Evolutionary conservation across 2,797 vertebrate species (phyloP), one percentile per base, ranked within the genome.

Genomic region (Crotalus adamanteus): DNA sequence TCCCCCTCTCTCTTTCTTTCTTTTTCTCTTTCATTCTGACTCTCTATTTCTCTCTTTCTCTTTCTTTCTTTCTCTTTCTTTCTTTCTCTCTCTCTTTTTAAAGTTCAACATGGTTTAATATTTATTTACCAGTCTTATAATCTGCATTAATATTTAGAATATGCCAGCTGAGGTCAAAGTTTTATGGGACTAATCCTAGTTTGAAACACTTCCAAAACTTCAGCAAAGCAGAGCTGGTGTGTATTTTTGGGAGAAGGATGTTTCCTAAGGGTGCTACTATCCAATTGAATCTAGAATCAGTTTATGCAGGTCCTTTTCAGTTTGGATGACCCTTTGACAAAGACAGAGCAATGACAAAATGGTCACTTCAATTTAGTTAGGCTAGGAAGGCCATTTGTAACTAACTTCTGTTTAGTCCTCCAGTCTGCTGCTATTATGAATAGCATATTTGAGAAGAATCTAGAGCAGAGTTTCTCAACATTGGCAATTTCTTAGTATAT

Each of bases 21-120:
- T 59, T 4, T 57, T 2, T 18, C 4, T 59, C 14, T 59, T 6
- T 16, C 57, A 13, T 31, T 57, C 6, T 57, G 25, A 86, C 2
- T 69, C 28, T 31, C 0, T 69, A 1, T 69, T 0, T 16, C 6
- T 69, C 13, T n/a, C 3, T 1, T 2, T 42, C 3, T 59, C 8
- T 60, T 2, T 60, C 59, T 8, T 3, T 61, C 9, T 11, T 12
- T 11, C 53, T 61, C 3, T 57, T 6, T 57, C 14, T 65, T 6
- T 65, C 37, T 42, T 1, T 22, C 11, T 47, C 9, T 11, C 37
- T 5, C n/a, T 56, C 2, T 60, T 55, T 73, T 78, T 78, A 47
- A 42, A 83, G 9, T 47, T 47, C 37, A 25, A 47, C 9, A 5
- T 47, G 37, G 42, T 83, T 25, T 83, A 83, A 25, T 47, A 47